Conservation (phyloP, 2,113 vertebrate species). For the Eolophus roseicapilla region DNA sequence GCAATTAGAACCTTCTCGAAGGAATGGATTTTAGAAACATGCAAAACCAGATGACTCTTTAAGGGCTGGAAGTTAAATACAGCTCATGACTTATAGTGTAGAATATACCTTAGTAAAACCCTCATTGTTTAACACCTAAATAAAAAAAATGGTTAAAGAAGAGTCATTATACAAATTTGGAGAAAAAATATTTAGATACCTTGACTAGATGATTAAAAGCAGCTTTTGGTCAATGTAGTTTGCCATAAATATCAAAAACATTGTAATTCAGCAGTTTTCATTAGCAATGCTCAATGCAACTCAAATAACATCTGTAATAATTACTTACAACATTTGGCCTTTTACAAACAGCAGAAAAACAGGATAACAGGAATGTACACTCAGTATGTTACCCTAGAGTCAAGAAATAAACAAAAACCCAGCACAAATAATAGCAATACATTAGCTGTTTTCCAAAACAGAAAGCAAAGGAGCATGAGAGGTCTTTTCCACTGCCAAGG, state of each 20-base stretch:
- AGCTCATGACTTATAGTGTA: neutral
- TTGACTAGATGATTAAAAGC: neutral
- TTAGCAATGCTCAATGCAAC: neutral
- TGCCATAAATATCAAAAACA: slow-evolving; percentile 31
- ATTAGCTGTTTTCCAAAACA: slow-evolving; percentile 9
- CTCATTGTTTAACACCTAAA: neutral
- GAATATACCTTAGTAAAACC: neutral
- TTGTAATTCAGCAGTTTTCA: neutral
- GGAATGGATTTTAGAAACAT: neutral
- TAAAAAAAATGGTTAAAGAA: neutral
- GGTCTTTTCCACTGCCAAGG: neutral
- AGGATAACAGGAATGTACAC: neutral
- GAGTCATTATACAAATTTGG: neutral
- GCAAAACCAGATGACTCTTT: neutral
- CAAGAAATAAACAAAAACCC: slow-evolving; percentile 22
- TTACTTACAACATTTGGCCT: neutral
- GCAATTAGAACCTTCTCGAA: neutral
- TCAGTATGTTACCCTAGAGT: neutral
- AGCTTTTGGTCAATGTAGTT: neutral
- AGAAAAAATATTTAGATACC: neutral
- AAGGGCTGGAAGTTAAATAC: neutral
- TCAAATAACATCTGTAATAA: slow-evolving; percentile 9
- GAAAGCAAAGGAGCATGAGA: neutral
- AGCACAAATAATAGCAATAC: neutral
- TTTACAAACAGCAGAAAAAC: slow-evolving; percentile 20